Evolutionary conservation across 2,888 invertebrate species (phyloP).

Genomic region (Napeogenes inachia): DNA sequence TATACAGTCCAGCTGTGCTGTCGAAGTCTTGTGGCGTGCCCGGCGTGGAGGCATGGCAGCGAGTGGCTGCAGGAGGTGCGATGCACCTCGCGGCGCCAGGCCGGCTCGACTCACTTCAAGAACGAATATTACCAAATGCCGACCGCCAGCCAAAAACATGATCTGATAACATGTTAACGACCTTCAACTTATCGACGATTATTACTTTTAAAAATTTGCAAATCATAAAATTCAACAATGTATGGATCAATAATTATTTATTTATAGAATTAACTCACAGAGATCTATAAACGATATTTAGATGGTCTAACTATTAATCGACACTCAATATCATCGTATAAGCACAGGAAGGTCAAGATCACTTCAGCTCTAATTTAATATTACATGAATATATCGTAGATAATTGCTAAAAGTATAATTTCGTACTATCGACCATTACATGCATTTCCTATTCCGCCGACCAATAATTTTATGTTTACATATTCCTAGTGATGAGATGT

Average conservation of each 20-base stretch:
- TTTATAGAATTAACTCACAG: neutral
- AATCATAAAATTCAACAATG: neutral
- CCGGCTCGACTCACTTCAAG: slow-evolving; percentile 35
- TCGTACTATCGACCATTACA: too few species aligned
- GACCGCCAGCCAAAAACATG: slow-evolving; percentile 39
- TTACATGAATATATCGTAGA: too few species aligned
- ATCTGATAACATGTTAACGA: slow-evolving; percentile 42
- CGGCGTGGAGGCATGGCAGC: slow-evolving; percentile 34
- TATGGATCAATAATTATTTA: neutral
- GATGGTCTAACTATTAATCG: neutral
- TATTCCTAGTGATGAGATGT: too few species aligned
- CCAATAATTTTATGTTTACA: too few species aligned
- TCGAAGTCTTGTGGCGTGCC: slow-evolving; percentile 23
- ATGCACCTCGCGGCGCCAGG: slow-evolving; percentile 38
- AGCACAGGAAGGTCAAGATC: neutral
- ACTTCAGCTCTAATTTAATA: neutral
- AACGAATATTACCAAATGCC: slow-evolving; percentile 36
- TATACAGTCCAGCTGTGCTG: neutral
- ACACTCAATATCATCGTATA: neutral
- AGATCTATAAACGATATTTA: neutral
- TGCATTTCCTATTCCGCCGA: too few species aligned
- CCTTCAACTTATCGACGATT: slow-evolving; percentile 37
- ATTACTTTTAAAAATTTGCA: slow-evolving; percentile 14
- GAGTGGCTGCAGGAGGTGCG: slow-evolving; percentile 37
- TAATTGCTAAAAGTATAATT: too few species aligned